Conservation (phyloP, 2,113 vertebrate species). For the Sakesphorus luctuosus region DNA sequence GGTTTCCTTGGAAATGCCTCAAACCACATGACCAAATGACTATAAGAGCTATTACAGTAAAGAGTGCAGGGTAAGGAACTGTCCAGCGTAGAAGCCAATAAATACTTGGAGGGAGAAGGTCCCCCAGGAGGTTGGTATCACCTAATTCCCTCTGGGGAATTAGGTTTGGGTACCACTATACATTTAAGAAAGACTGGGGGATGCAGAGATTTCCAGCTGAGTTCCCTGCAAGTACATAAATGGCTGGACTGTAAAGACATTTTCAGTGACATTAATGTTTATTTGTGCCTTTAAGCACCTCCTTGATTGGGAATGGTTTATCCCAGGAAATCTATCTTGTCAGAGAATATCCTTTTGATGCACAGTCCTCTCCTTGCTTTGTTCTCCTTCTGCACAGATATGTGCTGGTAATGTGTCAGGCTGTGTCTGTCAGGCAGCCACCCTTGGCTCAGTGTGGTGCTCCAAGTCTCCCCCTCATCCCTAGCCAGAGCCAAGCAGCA, state of each 20-base stretch:
- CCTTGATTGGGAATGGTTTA: neutral
- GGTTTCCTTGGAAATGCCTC: constrained; percentile 71
- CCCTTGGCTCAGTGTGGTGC: neutral
- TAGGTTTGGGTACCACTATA: neutral
- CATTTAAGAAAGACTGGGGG: neutral
- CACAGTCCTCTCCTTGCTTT: neutral
- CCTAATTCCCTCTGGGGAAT: neutral
- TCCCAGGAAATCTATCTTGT: neutral
- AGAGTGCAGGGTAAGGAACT: neutral
- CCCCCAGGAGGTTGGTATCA: neutral
- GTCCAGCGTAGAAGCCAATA: neutral
- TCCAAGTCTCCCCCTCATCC: neutral
- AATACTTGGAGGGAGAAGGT: neutral
- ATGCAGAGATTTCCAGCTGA: neutral
- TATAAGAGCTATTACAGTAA: neutral
- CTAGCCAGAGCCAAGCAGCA: neutral
- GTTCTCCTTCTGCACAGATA: neutral
- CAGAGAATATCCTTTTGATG: neutral
- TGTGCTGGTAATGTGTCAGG: neutral
- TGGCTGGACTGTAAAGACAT: neutral
- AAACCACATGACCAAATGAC: constrained; percentile 37
- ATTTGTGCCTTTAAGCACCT: neutral
- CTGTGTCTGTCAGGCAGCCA: neutral
- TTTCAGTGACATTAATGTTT: neutral
- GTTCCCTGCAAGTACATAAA: neutral